Percentiles rank a stretch among this genome's conserved stretches.
Evolutionary conservation across 2,888 invertebrate genomes (phyloP).

Genomic region (Salpingus planirostris): DNA sequence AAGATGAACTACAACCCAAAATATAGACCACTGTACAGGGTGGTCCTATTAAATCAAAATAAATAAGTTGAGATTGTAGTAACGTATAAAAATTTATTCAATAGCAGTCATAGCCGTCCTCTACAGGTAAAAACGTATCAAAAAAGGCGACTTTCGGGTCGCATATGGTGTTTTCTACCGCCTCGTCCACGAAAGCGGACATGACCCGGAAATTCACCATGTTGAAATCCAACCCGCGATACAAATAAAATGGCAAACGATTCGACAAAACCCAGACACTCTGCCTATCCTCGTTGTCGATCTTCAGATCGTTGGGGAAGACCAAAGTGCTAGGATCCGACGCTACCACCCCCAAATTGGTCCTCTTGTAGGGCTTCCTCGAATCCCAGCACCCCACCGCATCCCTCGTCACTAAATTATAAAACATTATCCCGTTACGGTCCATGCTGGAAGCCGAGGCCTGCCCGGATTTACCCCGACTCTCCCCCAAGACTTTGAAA

Average conservation of each 20-base stretch:
- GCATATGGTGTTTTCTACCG: conserved; percentile 59
- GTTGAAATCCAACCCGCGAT: conserved; percentile 50
- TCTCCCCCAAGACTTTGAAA: conserved; percentile 35
- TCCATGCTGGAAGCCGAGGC: conserved; percentile 68
- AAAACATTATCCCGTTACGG: conserved; percentile 64
- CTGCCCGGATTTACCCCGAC: conserved; percentile 56
- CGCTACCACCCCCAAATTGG: conserved; percentile 55
- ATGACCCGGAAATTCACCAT: conserved; percentile 68
- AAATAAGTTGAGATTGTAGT: no score
- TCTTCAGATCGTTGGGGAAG: conserved; percentile 73
- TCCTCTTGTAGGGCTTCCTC: conserved; percentile 55
- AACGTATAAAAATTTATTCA: no score
- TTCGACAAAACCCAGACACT: conserved; percentile 73
- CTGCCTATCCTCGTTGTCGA: conserved; percentile 60
- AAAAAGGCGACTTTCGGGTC: conserved; percentile 45
- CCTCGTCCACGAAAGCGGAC: conserved; percentile 54
- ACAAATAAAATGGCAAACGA: conserved; percentile 63
- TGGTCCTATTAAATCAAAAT: no score
- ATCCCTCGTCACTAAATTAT: conserved; percentile 67
- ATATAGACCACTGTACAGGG: no score
- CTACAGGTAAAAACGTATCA: conserved; percentile 16
- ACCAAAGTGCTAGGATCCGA: conserved; percentile 54
- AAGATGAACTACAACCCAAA: no score
- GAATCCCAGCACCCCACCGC: conserved; percentile 76
- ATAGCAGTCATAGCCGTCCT: conserved; percentile 22